These are phyloP conservation scores for Sparus aurata DNA, from an alignment of 2,797 vertebrate species.

Conservation along the genomic window DNA sequence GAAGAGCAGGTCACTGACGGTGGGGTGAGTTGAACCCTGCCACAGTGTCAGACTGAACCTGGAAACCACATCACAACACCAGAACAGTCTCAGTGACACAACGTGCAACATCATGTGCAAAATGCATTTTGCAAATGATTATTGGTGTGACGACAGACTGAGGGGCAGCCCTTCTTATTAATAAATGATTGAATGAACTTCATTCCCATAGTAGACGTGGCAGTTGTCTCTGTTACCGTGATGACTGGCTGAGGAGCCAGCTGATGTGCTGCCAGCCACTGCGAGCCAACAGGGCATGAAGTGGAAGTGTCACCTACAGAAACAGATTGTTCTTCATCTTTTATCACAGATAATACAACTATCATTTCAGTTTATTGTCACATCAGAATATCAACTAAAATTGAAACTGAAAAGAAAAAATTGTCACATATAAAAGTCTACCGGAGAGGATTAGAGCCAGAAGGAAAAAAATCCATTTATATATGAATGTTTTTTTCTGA, in stretches of 20 bases:
- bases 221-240: constrained; percentile 80
- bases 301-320: constrained; percentile 85
- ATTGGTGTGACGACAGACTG: background rate
- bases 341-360: background rate
- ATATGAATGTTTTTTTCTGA: too few relatives aligned
- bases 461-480: too few relatives aligned
- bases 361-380: background rate
- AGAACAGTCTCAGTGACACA: background rate
- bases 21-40: constrained; percentile 84
- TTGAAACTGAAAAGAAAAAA: too few relatives aligned
- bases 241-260: constrained; percentile 89
- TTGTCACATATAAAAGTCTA: too few relatives aligned
- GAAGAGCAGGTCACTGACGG: constrained; percentile 87
- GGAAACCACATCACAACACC: constrained; percentile 9
- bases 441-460: too few relatives aligned
- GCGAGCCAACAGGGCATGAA: constrained; percentile 82
- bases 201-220: background rate
- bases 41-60: constrained; percentile 91
- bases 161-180: background rate
- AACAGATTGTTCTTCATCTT: background rate
- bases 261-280: constrained; percentile 88
- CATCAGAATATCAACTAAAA: too few relatives aligned
- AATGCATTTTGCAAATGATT: background rate
- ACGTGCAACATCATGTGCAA: background rate
- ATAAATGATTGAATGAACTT: background rate